Evolutionary conservation across 2,888 invertebrate genomes (phyloP), one percentile per base, ranked within the genome.

Genomic region (Caenorhabditis doughertyi): DNA sequence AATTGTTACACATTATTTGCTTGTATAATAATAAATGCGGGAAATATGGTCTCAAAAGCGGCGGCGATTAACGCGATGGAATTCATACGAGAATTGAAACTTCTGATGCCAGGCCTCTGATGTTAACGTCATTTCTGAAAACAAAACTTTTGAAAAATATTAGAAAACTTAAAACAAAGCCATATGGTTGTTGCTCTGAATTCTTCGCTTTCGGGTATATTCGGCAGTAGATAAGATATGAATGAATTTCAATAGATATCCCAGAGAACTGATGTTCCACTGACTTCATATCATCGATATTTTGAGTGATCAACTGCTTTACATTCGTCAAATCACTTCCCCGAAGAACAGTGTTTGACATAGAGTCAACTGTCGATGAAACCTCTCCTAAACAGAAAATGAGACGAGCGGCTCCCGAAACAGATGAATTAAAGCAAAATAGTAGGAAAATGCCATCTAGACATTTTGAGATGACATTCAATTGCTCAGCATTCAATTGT

Each of bases 391-490:
- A 64, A 7, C 76, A 80, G 56, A 68, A 80, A n/a, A 86, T 53
- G 7, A 87, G 79, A n/a, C 84, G 84, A 21, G 86, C 81, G n/a
- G 84, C 83, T n/a, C 86, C 86, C 4, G 82, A 77, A 11, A 86
- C 83, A 8, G 77, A 56, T n/a, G 79, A 72, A 58, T 87, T 86
- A 55, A 84, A 86, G 3, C 60, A 60, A 9, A 79, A 79, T 44
- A 87, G 84, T 0, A 84, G 68, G 53, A 79, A 82, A 65, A 74
- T 79, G 29, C 51, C 70, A n/a, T 79, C 97, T n/a, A 99, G 93
- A 0, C 97, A 97, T 23, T 96, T 95, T 1, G 98, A 93, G 92
- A 99, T 97, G 0, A 96, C 97, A 92, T 98, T 97, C 60, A 99
- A 92, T 92, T 99, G 98, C 93, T 98, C 98, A 92, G 97, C 97